Base-by-base conservation (phyloP, 2,797 vertebrate genomes). In the Saxicola maurus region DNA sequence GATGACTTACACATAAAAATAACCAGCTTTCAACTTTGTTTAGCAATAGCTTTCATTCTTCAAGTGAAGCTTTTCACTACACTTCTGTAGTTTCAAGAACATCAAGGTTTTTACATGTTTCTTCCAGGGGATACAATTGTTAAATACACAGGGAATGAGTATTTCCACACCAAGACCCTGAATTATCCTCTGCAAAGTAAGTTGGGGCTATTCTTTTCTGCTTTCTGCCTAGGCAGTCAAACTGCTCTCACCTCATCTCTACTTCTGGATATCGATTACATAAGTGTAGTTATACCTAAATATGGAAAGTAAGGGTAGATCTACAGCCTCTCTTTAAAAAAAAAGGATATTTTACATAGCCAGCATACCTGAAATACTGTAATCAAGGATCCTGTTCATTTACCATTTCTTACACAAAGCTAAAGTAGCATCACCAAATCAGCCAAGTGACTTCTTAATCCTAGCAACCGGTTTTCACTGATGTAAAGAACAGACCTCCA, bases 231-330 rank as follows among this genome's bases (percentile, higher is more conserved):
- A 17, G 25, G 35, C 57, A 82, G 38, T 31, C 42, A 60, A 77
- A 61, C 35, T 24, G 28, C 30, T 91, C 43, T 82, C 30, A 35
- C 20, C 13, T 21, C 10, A 8, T 25, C 6, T 86, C 38, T 37
- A 3, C 20, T 66, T 73, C 67, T 90, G 43, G 42, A 11, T 57
- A 53, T 30, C 9, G 1, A 73, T 76, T 57, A 76, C 2, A 2
- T 11, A 38, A 0, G 0, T 27, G 37, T 1, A 82, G 56, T 62
- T 66, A 64, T 0, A 2, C 4, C 35, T 76, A 27, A 73, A 74
- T 53, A 64, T 6, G 23, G 49, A 71, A 66, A 64, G 18, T 28
- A 66, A 79, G 7, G 28, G 10, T 59, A 78, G 30, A 65, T 25
- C 35, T 66, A 56, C n/a, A 56, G 19, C 30, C 24, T 81, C 13